Conservation (phyloP, 1,140 invertebrate species). For the Sesamia nonagrioides region DNA sequence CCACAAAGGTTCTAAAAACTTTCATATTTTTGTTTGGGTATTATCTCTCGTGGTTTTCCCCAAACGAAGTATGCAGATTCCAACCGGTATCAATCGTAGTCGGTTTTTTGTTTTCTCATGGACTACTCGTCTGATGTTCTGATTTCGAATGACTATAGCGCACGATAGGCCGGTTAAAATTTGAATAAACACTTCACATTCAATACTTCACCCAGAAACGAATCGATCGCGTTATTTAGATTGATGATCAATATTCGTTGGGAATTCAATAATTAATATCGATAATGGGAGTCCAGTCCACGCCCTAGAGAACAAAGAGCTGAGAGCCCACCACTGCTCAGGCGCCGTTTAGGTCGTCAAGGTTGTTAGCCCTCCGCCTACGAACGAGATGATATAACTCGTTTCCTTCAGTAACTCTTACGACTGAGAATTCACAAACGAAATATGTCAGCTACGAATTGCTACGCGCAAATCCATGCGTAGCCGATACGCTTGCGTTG, state of each 20-base stretch:
- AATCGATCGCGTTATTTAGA: background rate
- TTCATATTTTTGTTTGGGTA: conserved; percentile 9
- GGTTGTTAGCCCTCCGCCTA: conserved; percentile 39
- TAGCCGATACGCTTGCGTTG: conserved; percentile 33
- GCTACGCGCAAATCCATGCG: conserved; percentile 37
- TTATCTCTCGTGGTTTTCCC: conserved; percentile 29
- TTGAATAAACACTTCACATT: conserved; percentile 15
- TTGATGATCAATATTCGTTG: background rate
- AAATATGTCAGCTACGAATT: conserved; percentile 35
- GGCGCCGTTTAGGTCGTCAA: conserved; percentile 35
- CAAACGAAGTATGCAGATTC: background rate
- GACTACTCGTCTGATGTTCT: conserved; percentile 6
- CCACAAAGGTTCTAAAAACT: background rate
- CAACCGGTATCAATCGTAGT: conserved; percentile 32
- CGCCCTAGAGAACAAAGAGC: conserved; percentile 16
- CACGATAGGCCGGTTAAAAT: conserved; percentile 9
- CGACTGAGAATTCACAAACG: conserved; percentile 31
- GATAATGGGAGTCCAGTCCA: background rate
- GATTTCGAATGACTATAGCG: conserved; percentile 18
- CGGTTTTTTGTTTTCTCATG: conserved; percentile 20
- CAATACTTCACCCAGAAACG: conserved; percentile 9
- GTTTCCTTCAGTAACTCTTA: conserved; percentile 35
- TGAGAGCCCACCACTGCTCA: conserved; percentile 1
- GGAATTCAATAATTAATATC: background rate
- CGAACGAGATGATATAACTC: conserved; percentile 32